phyloP scores from a whole-genome alignment of 2,797 vertebrate genomes.

The Bovichtus variegatus region DNA sequence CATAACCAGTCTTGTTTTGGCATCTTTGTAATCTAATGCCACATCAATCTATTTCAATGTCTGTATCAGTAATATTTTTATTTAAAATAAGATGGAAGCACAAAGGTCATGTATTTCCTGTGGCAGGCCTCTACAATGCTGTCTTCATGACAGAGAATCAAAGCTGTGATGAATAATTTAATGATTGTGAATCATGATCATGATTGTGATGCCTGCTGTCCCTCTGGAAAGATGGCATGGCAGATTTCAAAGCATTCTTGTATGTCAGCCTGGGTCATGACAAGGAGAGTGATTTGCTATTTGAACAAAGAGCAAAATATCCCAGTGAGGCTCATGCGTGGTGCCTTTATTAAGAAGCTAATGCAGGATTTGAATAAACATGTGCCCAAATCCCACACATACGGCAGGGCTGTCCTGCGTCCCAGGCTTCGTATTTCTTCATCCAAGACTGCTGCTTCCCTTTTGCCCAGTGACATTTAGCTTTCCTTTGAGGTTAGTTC shows the following conservation, averaged over 20 bases:
- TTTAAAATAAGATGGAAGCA: conserved; percentile 34
- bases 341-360: conserved; percentile 47
- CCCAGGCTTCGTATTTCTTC: conserved; percentile 49
- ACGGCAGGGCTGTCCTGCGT: conserved; percentile 39
- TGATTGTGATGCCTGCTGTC: conserved; percentile 40
- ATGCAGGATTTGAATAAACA: conserved; percentile 49
- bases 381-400: conserved; percentile 43
- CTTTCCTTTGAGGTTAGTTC: conserved; percentile 74
- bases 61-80: conserved; percentile 34
- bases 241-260: conserved; percentile 47
- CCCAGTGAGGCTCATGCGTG: conserved; percentile 35
- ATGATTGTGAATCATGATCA: conserved; percentile 50
- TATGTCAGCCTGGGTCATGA: conserved; percentile 48
- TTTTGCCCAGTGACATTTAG: conserved; percentile 78
- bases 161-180: conserved; percentile 61
- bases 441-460: conserved; percentile 54
- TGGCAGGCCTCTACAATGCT: conserved; percentile 44
- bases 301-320: conserved; percentile 48
- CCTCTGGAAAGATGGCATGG: conserved; percentile 23
- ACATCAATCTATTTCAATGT: conserved; percentile 21
- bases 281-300: conserved; percentile 44
- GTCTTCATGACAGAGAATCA: conserved; percentile 45
- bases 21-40: conserved; percentile 22
- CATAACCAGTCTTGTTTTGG: not conserved
- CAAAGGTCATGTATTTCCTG: conserved; percentile 64